phyloP scores from a whole-genome alignment of 2,113 vertebrate genomes.

The Tachycineta bicolor region DNA sequence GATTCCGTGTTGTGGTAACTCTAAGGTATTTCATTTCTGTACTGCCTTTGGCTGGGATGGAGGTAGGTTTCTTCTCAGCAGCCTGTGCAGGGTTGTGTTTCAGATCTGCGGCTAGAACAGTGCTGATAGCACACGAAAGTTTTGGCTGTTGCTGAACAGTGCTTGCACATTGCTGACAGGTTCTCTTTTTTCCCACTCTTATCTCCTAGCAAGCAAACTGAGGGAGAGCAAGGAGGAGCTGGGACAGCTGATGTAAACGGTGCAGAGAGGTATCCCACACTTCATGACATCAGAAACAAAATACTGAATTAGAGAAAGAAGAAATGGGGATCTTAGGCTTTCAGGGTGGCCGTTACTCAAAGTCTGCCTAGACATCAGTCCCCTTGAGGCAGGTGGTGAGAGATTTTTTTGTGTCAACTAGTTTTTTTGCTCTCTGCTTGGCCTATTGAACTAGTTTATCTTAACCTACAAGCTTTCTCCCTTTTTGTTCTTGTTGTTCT shows the following conservation, averaged over 20 bases:
- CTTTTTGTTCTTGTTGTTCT: background rate
- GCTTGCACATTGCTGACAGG: rapidly evolving
- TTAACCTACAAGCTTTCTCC: background rate
- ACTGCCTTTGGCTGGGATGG: background rate
- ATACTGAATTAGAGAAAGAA: background rate
- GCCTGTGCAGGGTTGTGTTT: background rate
- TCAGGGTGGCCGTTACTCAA: background rate
- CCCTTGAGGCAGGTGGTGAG: background rate
- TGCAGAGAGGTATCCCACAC: background rate
- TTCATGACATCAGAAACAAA: background rate
- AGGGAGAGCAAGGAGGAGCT: background rate
- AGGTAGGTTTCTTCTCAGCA: background rate
- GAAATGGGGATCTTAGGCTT: background rate
- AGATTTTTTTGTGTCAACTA: background rate
- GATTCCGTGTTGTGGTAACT: background rate
- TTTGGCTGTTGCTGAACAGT: background rate
- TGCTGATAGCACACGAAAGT: rapidly evolving
- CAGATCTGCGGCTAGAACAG: background rate
- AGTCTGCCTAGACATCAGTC: background rate
- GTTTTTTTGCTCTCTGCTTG: background rate
- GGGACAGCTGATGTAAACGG: background rate
- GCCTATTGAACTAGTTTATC: background rate
- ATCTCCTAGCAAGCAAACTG: background rate
- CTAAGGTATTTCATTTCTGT: background rate
- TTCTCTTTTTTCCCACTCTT: background rate